Evolutionary conservation across 1,140 invertebrate genomes (phyloP), one percentile per base, ranked within the genome.

Genomic region (Hydropsyche tenuis): DNA sequence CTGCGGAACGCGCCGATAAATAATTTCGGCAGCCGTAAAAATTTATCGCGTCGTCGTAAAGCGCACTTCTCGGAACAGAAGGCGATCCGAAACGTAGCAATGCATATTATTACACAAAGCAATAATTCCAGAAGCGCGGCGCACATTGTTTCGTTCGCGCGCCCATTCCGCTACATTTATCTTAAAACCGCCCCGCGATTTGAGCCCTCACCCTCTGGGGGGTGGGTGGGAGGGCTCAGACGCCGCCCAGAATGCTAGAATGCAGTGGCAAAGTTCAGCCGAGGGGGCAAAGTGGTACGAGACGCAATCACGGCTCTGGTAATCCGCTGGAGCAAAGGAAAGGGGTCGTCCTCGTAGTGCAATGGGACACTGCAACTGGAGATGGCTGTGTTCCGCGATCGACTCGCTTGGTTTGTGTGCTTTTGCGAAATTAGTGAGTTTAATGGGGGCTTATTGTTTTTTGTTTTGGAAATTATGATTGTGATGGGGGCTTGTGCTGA

Each of bases 81-180:
- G 12, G 14, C 45, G 45, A 48, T n/a, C 45, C n/a, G 9, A 37
- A 37, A 37, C 30, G 30, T 37, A 37, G 30, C 30, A 37, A 37
- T 37, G 30, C 30, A 37, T 37, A 37, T 37, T 37, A 37, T 37
- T 37, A 37, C 7, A 60, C 56, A 27, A 27, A 60, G 56, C 23
- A 60, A 60, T 60, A 60, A 60, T 23, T 60, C 56, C 30, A 37
- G 30, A 37, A 37, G 30, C 30, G 30, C 12, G 46, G 48, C n/a
- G 48, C 20, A 53, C 48, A 53, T 18, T 53, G 48, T 53, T 53
- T 43, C 43, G 60, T 25, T 64, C 6, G 56, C 60, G 22, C 42
- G 30, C 62, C 37, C 30, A 74, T 74, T 74, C 66, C 73, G 65
- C 73, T 74, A 69, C 73, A 74, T 74, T 74, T 74, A 74, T 74